These are phyloP conservation scores for Philereme vetulata DNA, from an alignment of 2,888 invertebrate genomes.

Conservation along the genomic window DNA sequence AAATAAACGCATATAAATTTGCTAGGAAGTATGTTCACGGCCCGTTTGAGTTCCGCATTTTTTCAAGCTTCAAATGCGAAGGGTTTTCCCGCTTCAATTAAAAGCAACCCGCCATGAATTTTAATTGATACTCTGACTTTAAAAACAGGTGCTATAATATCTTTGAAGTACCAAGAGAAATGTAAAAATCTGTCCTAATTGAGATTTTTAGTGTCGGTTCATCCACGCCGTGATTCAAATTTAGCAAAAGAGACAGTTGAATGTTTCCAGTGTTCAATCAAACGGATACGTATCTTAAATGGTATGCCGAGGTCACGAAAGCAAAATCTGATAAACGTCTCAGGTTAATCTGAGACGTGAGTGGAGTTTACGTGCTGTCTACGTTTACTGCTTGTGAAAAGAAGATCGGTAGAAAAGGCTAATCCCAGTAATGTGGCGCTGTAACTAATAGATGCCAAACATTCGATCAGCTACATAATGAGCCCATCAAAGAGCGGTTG, in stretches of 20 bases:
- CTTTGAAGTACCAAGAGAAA: neutral
- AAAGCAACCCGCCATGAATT: conserved; percentile 24
- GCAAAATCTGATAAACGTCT: neutral
- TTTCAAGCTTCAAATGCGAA: neutral
- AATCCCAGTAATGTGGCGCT: no score
- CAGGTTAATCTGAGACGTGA: neutral
- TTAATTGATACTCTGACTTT: conserved; percentile 23
- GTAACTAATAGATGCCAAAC: no score
- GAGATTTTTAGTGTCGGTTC: no score
- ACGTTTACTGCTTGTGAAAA: neutral
- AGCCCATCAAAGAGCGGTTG: neutral
- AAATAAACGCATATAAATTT: no score
- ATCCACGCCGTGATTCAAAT: neutral
- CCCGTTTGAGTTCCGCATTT: neutral
- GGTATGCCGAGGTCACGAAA: neutral
- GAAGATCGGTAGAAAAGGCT: neutral
- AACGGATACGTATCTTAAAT: neutral
- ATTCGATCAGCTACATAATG: no score
- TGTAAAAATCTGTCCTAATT: neutral
- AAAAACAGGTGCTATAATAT: conserved; percentile 3
- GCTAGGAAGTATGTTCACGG: neutral
- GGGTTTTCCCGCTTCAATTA: conserved; percentile 2
- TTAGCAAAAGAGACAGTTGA: neutral
- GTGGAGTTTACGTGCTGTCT: neutral
- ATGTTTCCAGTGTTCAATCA: neutral